Base-by-base conservation (phyloP, 2,888 invertebrate genomes). In the Synergus gifuensis region DNA sequence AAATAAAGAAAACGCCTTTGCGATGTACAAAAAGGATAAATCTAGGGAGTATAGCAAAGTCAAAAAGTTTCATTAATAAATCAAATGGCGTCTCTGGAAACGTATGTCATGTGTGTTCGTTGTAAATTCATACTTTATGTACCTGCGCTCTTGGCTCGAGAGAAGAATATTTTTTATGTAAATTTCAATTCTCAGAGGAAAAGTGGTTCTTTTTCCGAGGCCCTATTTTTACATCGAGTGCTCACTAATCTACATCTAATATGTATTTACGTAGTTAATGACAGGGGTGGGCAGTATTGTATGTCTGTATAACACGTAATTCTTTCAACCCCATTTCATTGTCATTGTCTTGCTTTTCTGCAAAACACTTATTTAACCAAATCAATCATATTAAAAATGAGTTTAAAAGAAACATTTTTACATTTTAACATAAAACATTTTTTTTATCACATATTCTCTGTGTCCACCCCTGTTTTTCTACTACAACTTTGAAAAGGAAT, bases 231-330 rank as follows among this genome's bases (percentile, higher is more conserved):
- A 5, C 4, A 28, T 73, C n/a, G 11, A 49, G 46, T 16, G 8
- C 28, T 54, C 11, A 9, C n/a, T 54, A 54, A 73, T 73, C 73
- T 49, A 73, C 14, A 36, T 36, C 40, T 73, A 73, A 54, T 73
- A n/a, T 73, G 54, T 54, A 54, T 54, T 54, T 73, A 73, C n/a
- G 49, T 54, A 12, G 73, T 58, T 73, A 54, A 36, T 58, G 40
- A 40, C 73, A 73, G 73, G 73, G 40, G 40, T 58, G 54, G 40
- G 54, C 73, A 73, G 73, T 73, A 46, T 73, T 54, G 16, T n/a
- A 54, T 5, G 42, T 40, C 16, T 40, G 40, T 40, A 40, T 40
- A 40, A 64, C 42, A 64, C 40, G 40, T 14, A 64, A 7, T 64
- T 49, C 16, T 18, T 36, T 54, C 4, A 28, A 5, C 11, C 49